Evolutionary conservation across 2,797 vertebrate species (phyloP).

Genomic region (Scomberomorus guttatus): DNA sequence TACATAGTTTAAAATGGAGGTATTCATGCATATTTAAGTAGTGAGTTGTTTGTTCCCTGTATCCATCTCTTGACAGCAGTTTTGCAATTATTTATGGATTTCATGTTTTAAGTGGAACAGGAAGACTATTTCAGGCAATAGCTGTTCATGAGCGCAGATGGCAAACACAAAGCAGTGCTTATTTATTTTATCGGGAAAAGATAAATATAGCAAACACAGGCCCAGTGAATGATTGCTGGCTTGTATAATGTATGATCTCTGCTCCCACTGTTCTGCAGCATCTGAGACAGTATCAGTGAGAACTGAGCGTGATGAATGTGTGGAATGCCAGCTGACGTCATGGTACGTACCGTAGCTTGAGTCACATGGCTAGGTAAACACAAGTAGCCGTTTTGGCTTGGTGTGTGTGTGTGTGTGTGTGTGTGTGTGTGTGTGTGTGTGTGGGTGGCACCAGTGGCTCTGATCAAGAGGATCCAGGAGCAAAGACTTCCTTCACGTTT

Average conservation of each 20-base stretch:
- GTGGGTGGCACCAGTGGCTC: slow-evolving; percentile 41
- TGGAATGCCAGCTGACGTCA: slow-evolving; percentile 80
- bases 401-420: slow-evolving; percentile 42
- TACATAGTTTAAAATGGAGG: slow-evolving; percentile 13
- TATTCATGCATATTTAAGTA: slow-evolving; percentile 58
- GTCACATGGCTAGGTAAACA: slow-evolving; percentile 81
- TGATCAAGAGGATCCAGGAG: slow-evolving; percentile 42
- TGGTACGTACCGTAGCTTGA: slow-evolving; percentile 41
- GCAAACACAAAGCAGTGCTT: slow-evolving; percentile 55
- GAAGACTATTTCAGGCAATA: slow-evolving; percentile 73
- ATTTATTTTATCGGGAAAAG: slow-evolving; percentile 70
- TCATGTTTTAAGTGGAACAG: slow-evolving; percentile 70
- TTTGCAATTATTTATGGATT: slow-evolving; percentile 72
- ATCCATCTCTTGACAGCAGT: slow-evolving; percentile 68
- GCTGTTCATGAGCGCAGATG: slow-evolving; percentile 63
- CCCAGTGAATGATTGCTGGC: slow-evolving; percentile 60
- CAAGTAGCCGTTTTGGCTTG: slow-evolving; percentile 47
- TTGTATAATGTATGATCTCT: slow-evolving; percentile 67
- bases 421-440: slow-evolving; percentile 40
- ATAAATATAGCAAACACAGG: slow-evolving; percentile 66
- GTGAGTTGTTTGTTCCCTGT: slow-evolving; percentile 58
- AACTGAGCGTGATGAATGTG: slow-evolving; percentile 73
- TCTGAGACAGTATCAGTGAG: slow-evolving; percentile 72
- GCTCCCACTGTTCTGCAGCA: slow-evolving; percentile 52
- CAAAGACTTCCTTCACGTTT: slow-evolving; percentile 49